Base-by-base conservation (phyloP, 2,113 vertebrate species). In the Laterallus jamaicensis region DNA sequence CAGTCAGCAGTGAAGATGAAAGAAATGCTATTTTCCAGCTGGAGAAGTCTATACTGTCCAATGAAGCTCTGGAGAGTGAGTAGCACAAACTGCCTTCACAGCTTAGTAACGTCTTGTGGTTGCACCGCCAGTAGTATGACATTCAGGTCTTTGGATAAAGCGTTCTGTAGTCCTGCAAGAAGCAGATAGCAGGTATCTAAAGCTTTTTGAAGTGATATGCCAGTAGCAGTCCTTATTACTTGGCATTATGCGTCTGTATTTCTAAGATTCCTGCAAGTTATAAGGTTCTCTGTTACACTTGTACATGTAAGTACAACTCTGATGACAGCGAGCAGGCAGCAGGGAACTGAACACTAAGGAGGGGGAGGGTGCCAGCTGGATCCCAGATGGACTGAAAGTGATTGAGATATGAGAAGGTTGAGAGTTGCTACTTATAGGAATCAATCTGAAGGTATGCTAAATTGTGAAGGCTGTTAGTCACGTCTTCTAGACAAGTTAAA, bases 1-100 rank as follows among this genome's bases (percentile, higher is more conserved):
- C 98, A 9, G 95, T 99, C 62, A 99, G 99, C 98, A 99, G 98
- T 75, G 99, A 99, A 93, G 99, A 99, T 95, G 99, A 99, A 96
- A 98, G 99, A 88, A 99, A 98, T 82, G 99, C 99, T 83, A 97
- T 99, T 95, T 88, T 96, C 60, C 99, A 99, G 56, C 97, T 99
- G 90, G 98, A 99, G 94, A 97, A 98, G 47, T 98, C 98, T 67
- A 98, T 99, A 74, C 94, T 96, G 39, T 95, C 98, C 52, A 98
- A 97, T 55, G 90, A 97, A 90, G 97, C 98, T 94, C 97, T 98
- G 84, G 94, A 98, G 98, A 98, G 99, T 99, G 96, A 98, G 98
- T 92, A 92, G 11, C 79, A 31, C 29, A n/a, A 84, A 44, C 22
- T n/a, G n/a, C 11, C 39, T 39, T 93, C 44, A 24, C 56, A 42